Base-by-base conservation (phyloP, 2,797 vertebrate species). In the Gouania willdenowi region DNA sequence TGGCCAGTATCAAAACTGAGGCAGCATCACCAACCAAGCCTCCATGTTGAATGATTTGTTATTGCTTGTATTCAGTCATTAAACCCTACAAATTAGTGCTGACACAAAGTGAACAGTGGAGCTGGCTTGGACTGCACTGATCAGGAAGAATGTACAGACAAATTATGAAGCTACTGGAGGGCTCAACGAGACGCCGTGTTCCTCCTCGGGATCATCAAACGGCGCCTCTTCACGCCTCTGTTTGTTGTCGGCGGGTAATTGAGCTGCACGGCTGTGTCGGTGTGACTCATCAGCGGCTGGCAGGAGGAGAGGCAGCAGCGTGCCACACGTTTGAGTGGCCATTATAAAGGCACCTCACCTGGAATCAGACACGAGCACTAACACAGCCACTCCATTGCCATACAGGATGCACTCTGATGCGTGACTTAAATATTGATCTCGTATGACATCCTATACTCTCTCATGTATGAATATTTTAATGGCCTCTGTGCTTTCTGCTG, bases 231-330 rank as follows among this genome's bases (percentile, higher is more conserved):
- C 49, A 22, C 27, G 20, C 32, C 36, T 37, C 12, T 40, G 54
- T 69, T 74, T 75, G 66, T 54, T 68, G 66, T 56, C 44, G 41
- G 29, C 8, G 34, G 50, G 65, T 80, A 77, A 83, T 80, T 79
- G 66, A 77, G 65, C 76, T 51, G 65, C 65, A 5, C 43, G 10
- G 46, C 67, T 39, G 52, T 71, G 51, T 42, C 8, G 11, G 52
- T 41, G 41, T 57, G 62, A 69, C 64, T 77, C 69, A 74, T 76
- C 75, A 76, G 49, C 24, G 46, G 47, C 54, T 48, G 35, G 30
- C 41, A 36, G 46, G 60, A 29, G 27, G 61, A 53, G 43, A 57
- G 48, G 59, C 43, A 46, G 35, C 53, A 57, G 17, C 52, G 32
- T 39, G 48, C 20, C 26, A 57, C n/a, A 4, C 8, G 33, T 48